A percentile compares a stretch with the other conserved stretches of the same genome.
These are phyloP conservation scores for Lasaia peninsularis DNA, from an alignment of 1,140 invertebrate species.

Conservation along the genomic window DNA sequence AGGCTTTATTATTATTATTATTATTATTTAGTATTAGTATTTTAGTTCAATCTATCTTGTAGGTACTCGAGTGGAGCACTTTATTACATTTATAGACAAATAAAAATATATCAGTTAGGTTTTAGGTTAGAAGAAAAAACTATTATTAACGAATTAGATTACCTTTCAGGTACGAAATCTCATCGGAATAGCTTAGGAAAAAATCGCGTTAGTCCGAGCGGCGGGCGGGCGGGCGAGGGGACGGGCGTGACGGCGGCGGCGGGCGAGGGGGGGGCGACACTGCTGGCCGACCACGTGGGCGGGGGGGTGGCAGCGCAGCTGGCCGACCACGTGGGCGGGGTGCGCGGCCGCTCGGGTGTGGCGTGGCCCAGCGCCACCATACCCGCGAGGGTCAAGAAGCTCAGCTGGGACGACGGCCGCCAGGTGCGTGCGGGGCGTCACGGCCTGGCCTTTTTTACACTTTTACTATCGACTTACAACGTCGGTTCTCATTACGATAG, in stretches of 20 bases:
- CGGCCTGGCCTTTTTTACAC: no score
- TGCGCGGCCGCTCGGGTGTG: slow-evolving; percentile 56
- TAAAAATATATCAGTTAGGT: no score
- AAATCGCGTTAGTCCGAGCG: background rate
- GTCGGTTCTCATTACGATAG: no score
- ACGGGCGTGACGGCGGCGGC: background rate
- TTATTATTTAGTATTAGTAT: no score
- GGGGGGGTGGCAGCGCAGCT: slow-evolving; percentile 32
- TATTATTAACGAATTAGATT: no score
- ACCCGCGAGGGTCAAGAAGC: slow-evolving; percentile 82
- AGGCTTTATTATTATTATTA: no score
- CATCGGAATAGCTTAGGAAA: background rate
- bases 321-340: slow-evolving; percentile 56
- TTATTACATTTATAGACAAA: no score
- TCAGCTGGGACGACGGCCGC: slow-evolving; percentile 83
- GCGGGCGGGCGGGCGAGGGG: background rate
- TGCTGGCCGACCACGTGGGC: slow-evolving; percentile 59
- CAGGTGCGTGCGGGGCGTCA: no score
- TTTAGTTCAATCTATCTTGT: no score
- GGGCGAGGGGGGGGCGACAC: slow-evolving; percentile 18
- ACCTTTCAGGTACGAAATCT: background rate
- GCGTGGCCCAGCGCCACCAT: slow-evolving; percentile 80
- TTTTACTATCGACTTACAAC: no score
- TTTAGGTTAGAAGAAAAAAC: no score
- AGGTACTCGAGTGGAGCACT: no score